These are phyloP conservation scores for Pseudomyrmex cubaensis DNA, from an alignment of 1,140 invertebrate genomes.

Conservation along the genomic window DNA sequence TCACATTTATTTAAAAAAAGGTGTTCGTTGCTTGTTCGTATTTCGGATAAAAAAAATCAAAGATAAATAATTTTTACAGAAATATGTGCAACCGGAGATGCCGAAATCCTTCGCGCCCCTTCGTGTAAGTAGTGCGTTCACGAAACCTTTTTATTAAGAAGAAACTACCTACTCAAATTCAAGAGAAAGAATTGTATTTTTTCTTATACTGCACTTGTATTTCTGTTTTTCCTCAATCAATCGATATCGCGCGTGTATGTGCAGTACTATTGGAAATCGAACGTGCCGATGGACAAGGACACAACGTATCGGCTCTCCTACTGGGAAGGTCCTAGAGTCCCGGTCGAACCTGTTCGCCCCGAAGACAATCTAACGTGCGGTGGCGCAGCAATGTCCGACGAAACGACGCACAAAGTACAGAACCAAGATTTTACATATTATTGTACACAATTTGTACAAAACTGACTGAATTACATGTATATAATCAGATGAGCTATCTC, in stretches of 20 bases:
- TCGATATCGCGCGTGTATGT: neutral
- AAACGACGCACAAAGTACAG: conserved; percentile 78
- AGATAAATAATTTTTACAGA: conserved; percentile 67
- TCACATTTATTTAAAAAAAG: too few species aligned
- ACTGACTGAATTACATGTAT: too few species aligned
- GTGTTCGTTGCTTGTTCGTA: neutral
- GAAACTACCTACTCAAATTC: neutral
- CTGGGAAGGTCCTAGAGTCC: conserved; percentile 80
- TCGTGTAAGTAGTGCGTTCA: conserved; percentile 71
- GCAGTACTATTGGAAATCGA: conserved; percentile 84
- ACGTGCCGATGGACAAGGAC: conserved; percentile 85
- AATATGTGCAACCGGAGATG: conserved; percentile 87
- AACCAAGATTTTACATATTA: neutral
- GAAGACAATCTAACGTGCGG: conserved; percentile 70
- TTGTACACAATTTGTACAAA: neutral
- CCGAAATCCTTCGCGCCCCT: conserved; percentile 85
- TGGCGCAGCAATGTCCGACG: conserved; percentile 71
- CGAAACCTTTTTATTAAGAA: neutral
- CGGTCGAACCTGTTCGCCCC: conserved; percentile 69
- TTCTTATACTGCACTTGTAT: neutral
- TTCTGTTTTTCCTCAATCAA: neutral
- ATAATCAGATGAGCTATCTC: conserved; percentile 80
- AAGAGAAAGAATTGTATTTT: neutral
- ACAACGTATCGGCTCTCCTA: conserved; percentile 88
- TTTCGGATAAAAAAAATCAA: neutral